Percentiles rank a stretch among this genome's conserved stretches.
Evolutionary conservation across 2,797 vertebrate species (phyloP).

Genomic region (Leptatherina wallacei): DNA sequence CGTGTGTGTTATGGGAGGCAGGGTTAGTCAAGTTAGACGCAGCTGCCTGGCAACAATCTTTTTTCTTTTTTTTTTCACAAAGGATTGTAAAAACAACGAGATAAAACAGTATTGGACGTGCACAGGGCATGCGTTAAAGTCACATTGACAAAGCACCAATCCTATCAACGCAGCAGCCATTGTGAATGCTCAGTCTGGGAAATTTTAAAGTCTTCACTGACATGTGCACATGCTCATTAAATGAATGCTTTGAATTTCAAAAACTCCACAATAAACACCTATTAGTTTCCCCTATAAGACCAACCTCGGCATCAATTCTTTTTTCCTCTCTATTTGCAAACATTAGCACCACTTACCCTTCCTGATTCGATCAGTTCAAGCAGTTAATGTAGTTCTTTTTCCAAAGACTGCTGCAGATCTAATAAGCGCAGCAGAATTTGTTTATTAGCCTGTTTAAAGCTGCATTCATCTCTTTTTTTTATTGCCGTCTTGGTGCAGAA

Average conservation of each 20-base stretch:
- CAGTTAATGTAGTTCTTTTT: neutral
- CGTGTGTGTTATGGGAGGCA: conserved; percentile 61
- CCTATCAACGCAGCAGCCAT: conserved; percentile 61
- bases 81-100: conserved; percentile 24
- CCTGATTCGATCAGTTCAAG: conserved; percentile 2
- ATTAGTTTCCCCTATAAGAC: neutral
- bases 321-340: neutral
- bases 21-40: conserved; percentile 78
- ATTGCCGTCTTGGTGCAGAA: neutral
- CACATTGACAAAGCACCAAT: conserved; percentile 25
- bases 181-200: conserved; percentile 38
- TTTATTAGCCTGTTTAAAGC: neutral
- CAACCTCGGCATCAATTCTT: neutral
- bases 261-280: neutral
- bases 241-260: conserved; percentile 14
- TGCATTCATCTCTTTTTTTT: neutral
- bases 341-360: neutral
- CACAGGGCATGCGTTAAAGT: conserved; percentile 86
- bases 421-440: neutral
- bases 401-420: neutral
- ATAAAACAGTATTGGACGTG: conserved; percentile 77
- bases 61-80: conserved; percentile 19
- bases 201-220: conserved; percentile 11
- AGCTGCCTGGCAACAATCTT: conserved; percentile 57
- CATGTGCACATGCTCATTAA: conserved; percentile 1